phyloP scores from a whole-genome alignment of 1,140 invertebrate species.

The Whitmania pigra region DNA sequence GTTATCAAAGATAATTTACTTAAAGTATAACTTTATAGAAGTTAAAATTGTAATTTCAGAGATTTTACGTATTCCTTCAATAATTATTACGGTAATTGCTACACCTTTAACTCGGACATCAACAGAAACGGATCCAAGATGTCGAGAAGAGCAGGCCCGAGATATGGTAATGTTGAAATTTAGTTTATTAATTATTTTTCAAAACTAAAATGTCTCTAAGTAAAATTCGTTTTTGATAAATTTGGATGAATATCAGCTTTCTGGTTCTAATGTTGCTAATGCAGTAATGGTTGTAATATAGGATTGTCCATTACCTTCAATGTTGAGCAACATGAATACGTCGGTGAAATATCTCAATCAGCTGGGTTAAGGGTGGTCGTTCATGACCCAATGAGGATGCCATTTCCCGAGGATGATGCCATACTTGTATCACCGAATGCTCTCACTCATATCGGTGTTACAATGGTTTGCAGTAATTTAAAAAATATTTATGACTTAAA shows the following conservation, averaged over 20 bases:
- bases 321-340: conserved; percentile 17
- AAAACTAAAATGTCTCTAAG: not conserved
- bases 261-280: not conserved
- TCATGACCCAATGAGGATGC: conserved; percentile 18
- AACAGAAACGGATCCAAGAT: not conserved
- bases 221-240: not conserved
- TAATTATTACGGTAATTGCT: conserved; percentile 16
- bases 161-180: conserved; percentile 5
- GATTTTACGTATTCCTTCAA: conserved; percentile 15
- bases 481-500: not conserved
- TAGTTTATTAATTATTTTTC: not conserved
- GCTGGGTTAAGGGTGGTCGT: conserved; percentile 20
- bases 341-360: conserved; percentile 7
- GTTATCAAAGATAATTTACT: too few species aligned
- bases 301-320: conserved; percentile 18
- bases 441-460: conserved; percentile 1
- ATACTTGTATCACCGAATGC: conserved; percentile 2
- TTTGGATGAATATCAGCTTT: not conserved
- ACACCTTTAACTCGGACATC: conserved; percentile 16
- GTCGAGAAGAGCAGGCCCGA: not conserved
- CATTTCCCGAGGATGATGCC: conserved; percentile 24
- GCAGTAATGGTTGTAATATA: not conserved
- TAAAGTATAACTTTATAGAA: too few species aligned
- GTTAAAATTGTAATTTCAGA: not conserved
- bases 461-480: not conserved